Evolutionary conservation across 2,797 vertebrate genomes (phyloP), one percentile per base, ranked within the genome.

Genomic region (Aeoliscus strigatus): DNA sequence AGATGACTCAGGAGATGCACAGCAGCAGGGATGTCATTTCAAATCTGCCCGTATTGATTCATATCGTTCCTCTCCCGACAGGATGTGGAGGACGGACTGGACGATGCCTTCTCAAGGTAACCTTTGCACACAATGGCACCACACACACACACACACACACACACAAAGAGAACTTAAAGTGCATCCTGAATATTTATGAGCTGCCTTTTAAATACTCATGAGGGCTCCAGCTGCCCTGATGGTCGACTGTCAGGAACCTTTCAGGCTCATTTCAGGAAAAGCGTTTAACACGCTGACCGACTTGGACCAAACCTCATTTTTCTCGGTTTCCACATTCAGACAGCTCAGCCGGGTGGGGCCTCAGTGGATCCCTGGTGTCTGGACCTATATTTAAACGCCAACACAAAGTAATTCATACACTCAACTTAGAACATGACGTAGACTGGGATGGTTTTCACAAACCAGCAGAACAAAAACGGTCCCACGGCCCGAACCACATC

Each of bases 61-160:
- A 33, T 52, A 12, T 44, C 72, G 25, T 66, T 55, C 45, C 12
- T 66, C 14, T 79, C 33, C 42, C 52, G 28, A 50, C 73, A 91
- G 85, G 92, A 93, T 17, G 87, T 88, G 57, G 91, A 92, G 31
- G 90, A 91, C 48, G 85, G 87, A 37, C 16, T 90, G 0, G 67
- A 86, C 33, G 88, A 92, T 31, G 61, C 86, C 0, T 89, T 92
- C 55, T 82, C 90, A 77, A 88, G 91, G 93, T 95, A 87, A 60
- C 28, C 26, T 71, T 58, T 21, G 18, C 18, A 21, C 3, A 21
- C 6, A 21, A 21, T 3, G 3, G 18, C 18, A 21, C 3, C 18
- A 21, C 3, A 21, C 3, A 21, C 6, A 21, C 6, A 21, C 18
- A 21, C 18, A 21, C 6, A 21, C 18, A 21, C n/a, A n/a, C n/a